These are phyloP conservation scores for Coturnix japonica DNA, from an alignment of 2,113 vertebrate genomes.

Conservation along the genomic window DNA sequence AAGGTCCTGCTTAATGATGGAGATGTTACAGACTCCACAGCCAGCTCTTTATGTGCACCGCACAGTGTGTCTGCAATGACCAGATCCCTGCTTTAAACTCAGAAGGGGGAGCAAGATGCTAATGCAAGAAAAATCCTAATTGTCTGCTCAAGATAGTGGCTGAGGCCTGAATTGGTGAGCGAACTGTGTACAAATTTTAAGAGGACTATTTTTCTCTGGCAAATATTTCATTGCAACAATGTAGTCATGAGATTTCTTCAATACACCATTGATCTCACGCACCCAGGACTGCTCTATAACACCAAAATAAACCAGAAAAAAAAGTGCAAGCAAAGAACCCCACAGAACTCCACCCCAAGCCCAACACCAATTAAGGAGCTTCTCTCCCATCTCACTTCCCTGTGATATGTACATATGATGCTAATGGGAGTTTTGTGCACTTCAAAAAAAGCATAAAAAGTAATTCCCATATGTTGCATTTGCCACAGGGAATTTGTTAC, in stretches of 20 bases:
- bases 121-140: background rate
- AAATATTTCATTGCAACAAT: background rate
- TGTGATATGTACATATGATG: background rate
- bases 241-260: background rate
- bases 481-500: slow-evolving; percentile 64
- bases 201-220: background rate
- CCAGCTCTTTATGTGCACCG: background rate
- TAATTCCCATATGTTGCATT: slow-evolving; percentile 64
- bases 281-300: background rate
- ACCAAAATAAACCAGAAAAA: background rate
- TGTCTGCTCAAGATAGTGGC: background rate
- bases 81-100: background rate
- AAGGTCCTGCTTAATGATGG: slow-evolving; percentile 34
- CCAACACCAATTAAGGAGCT: background rate
- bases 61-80: background rate
- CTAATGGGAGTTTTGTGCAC: slow-evolving; percentile 43
- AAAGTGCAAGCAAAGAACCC: background rate
- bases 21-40: background rate
- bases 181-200: background rate
- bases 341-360: background rate
- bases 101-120: background rate
- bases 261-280: background rate
- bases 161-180: background rate
- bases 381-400: background rate
- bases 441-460: slow-evolving; percentile 52